Conservation (phyloP, 2,797 vertebrate genomes). For the Schizopygopsis pylzovi region DNA sequence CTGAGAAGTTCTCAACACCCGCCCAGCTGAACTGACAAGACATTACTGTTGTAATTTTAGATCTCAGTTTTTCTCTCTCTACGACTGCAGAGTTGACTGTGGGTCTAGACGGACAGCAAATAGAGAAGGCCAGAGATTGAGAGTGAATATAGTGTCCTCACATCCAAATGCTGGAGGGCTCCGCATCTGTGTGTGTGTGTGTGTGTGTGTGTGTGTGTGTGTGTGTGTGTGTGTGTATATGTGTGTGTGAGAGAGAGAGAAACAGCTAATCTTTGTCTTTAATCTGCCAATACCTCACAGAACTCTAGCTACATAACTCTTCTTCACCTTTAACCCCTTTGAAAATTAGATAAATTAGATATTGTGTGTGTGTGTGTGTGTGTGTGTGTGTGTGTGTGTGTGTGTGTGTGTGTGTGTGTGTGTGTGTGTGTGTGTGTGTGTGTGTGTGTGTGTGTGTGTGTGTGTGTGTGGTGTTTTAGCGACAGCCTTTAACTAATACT, state of each 20-base stretch:
- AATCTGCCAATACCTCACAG: conserved; percentile 10
- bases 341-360: not conserved
- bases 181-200: not conserved
- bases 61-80: not conserved
- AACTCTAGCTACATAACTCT: not conserved
- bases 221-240: not conserved
- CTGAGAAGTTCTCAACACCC: conserved; percentile 33
- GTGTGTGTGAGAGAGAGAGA: not conserved
- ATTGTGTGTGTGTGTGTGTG: not conserved
- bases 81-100: conserved; percentile 14
- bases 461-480: conserved; percentile 62
- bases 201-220: conserved; percentile 3
- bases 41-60: conserved; percentile 30
- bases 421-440: not conserved
- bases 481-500: conserved; percentile 69
- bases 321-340: conserved; percentile 4
- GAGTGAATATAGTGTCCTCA: conserved; percentile 3
- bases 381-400: not conserved
- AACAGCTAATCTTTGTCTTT: not conserved
- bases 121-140: conserved; percentile 56
- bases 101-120: conserved; percentile 74
- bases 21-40: conserved; percentile 19
- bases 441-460: not conserved
- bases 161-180: not conserved
- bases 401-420: too few relatives aligned